Evolutionary conservation across 2,888 invertebrate species (phyloP).

Genomic region (Germaria angustata): DNA sequence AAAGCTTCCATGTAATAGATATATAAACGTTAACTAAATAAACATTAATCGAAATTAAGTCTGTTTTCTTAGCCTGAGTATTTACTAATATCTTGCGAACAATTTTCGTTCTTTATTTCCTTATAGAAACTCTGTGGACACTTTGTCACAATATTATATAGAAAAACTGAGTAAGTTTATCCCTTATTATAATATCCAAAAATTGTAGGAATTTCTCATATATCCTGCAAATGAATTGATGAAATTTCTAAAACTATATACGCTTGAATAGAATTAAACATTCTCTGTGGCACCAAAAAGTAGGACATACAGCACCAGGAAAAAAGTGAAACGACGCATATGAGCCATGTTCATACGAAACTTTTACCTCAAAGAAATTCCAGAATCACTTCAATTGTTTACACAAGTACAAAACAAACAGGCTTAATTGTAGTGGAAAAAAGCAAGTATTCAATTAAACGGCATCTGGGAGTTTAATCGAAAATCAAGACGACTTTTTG

Average conservation of each 20-base stretch:
- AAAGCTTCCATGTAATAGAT: neutral
- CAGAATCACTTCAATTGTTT: conserved; percentile 37
- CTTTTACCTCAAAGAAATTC: neutral
- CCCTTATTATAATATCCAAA: neutral
- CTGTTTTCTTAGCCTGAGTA: neutral
- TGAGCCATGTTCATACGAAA: neutral
- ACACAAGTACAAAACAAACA: conserved; percentile 36
- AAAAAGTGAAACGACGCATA: neutral
- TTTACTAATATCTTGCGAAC: conserved; percentile 32
- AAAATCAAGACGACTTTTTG: conserved; percentile 20
- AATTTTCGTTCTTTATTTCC: conserved; percentile 10
- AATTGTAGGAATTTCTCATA: conserved; percentile 29
- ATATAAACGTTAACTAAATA: neutral
- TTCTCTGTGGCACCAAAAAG: neutral
- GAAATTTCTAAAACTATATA: conserved; percentile 39
- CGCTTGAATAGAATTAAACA: conserved; percentile 21
- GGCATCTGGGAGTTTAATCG: neutral
- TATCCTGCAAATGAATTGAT: conserved; percentile 17
- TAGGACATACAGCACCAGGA: too few relatives aligned
- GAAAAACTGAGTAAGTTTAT: neutral
- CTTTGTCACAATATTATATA: neutral
- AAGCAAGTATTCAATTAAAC: conserved; percentile 31
- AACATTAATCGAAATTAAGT: neutral
- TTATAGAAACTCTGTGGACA: neutral
- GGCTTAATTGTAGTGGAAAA: neutral